Conservation (phyloP, 2,797 vertebrate species). For the Triplophysa bombifrons region DNA sequence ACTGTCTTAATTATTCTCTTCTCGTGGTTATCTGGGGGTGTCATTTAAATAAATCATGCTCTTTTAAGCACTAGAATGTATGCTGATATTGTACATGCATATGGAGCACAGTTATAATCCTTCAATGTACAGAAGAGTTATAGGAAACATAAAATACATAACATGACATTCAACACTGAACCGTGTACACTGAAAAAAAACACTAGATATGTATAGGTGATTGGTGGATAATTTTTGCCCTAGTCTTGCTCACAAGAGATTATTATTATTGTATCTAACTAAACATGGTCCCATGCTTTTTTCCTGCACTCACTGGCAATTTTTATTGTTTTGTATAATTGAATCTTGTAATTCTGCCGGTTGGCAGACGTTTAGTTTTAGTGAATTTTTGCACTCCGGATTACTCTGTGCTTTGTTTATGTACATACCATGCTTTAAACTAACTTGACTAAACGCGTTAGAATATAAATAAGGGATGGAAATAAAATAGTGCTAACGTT, state of each 20-base stretch:
- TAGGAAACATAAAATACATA: not conserved
- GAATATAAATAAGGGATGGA: not conserved
- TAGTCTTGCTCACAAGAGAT: not conserved
- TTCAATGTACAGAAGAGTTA: not conserved
- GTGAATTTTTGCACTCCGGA: no score
- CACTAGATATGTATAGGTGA: not conserved
- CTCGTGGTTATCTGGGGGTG: constrained; percentile 2
- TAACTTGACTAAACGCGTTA: not conserved
- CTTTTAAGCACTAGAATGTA: not conserved
- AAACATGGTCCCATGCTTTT: no score
- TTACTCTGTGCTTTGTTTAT: no score
- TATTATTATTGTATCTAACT: no score
- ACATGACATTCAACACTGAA: not conserved
- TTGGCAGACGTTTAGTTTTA: no score
- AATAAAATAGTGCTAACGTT: not conserved
- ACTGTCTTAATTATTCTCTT: not conserved
- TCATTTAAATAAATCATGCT: constrained; percentile 11
- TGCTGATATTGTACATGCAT: not conserved
- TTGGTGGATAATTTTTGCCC: not conserved
- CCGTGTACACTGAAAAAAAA: not conserved
- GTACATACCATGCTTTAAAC: no score
- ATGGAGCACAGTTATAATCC: no score
- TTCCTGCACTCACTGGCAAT: no score
- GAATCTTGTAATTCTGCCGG: no score
- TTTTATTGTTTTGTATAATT: no score